phyloP scores from a whole-genome alignment of 2,797 vertebrate genomes.

The Hafferia zeledoni region DNA sequence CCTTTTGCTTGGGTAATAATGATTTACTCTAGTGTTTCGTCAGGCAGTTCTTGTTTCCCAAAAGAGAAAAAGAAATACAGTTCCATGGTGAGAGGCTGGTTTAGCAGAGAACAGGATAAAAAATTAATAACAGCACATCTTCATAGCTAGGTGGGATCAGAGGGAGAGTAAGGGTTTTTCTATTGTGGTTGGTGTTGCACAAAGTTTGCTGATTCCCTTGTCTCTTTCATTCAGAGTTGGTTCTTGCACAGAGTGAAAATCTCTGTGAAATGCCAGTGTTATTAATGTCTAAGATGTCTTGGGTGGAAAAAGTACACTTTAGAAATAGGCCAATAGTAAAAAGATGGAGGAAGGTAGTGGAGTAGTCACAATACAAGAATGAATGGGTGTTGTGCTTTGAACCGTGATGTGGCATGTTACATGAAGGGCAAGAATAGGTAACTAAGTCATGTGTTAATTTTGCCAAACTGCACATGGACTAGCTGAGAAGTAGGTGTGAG shows the following conservation, averaged over 20 bases:
- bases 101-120: background rate
- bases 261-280: background rate
- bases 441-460: rapidly evolving
- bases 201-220: background rate
- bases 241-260: background rate
- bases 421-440: background rate
- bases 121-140: rapidly evolving
- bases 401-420: background rate
- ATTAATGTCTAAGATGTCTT: background rate
- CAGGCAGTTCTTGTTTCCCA: background rate
- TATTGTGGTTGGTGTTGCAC: background rate
- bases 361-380: background rate
- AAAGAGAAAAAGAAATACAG: background rate
- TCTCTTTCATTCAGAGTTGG: background rate
- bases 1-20: background rate
- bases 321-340: background rate
- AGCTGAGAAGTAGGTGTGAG: background rate
- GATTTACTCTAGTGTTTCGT: background rate
- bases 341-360: background rate
- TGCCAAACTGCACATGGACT: background rate
- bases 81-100: background rate
- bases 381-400: background rate
- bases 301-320: background rate
- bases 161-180: background rate
- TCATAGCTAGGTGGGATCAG: background rate